These are phyloP conservation scores for Cyanistes caeruleus DNA, from an alignment of 2,113 vertebrate genomes.

Conservation along the genomic window DNA sequence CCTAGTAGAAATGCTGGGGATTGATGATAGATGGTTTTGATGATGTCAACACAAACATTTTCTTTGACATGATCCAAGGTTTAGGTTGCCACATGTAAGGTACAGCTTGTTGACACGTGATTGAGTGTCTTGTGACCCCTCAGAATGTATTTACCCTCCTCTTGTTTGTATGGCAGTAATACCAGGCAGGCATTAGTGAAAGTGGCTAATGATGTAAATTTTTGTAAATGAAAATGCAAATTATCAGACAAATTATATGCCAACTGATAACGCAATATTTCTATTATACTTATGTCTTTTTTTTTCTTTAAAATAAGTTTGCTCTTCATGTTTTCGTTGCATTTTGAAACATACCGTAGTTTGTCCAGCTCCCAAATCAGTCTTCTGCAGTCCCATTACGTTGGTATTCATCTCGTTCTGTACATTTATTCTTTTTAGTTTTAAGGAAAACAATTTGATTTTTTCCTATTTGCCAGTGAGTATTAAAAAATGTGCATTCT, in stretches of 20 bases:
- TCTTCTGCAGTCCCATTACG: neutral
- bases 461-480: neutral
- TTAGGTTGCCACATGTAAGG: neutral
- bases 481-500: neutral
- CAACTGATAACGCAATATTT: neutral
- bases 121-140: neutral
- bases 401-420: neutral
- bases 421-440: neutral
- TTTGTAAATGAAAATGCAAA: neutral
- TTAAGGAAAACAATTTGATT: neutral
- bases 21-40: neutral
- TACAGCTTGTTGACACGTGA: fast-evolving
- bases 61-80: neutral
- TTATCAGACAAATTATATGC: neutral
- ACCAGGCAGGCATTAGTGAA: neutral
- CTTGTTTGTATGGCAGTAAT: neutral
- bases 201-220: neutral
- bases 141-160: neutral
- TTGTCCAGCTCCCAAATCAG: neutral
- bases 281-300: neutral
- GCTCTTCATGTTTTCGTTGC: neutral
- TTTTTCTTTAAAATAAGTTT: neutral
- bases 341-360: neutral
- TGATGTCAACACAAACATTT: neutral
- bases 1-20: neutral